Conservation (phyloP, 1,140 invertebrate species). For the Manduca sexta region DNA sequence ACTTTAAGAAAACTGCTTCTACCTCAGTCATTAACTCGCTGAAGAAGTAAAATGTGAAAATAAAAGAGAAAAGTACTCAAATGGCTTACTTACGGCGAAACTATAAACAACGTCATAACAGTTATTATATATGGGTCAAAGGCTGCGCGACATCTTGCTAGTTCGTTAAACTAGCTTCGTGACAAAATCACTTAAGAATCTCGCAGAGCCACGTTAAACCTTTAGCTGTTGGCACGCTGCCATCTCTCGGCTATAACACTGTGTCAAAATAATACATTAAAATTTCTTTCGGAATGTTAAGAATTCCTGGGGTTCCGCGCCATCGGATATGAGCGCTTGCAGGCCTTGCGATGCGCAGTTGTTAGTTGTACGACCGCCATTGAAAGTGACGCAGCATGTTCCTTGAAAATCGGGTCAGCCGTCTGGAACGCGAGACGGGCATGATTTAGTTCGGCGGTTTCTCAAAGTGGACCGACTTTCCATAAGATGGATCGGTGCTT, state of each 20-base stretch:
- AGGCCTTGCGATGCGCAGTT: too few relatives aligned
- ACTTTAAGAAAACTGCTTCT: slow-evolving; percentile 6
- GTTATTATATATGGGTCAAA: slow-evolving; percentile 59
- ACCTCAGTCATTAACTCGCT: slow-evolving; percentile 12
- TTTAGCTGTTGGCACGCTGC: slow-evolving; percentile 50
- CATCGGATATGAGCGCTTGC: background rate
- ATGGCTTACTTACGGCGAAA: slow-evolving; percentile 27
- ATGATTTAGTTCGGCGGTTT: slow-evolving; percentile 48
- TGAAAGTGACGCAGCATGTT: slow-evolving; percentile 20
- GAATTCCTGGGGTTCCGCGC: background rate
- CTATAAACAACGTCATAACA: slow-evolving; percentile 52
- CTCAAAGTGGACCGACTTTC: slow-evolving; percentile 47
- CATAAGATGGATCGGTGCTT: slow-evolving; percentile 59
- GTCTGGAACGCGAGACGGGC: slow-evolving; percentile 25
- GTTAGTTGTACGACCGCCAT: background rate
- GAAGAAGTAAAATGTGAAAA: slow-evolving; percentile 9
- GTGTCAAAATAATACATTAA: slow-evolving; percentile 64
- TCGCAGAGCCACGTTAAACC: slow-evolving; percentile 50
- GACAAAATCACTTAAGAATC: slow-evolving; percentile 62
- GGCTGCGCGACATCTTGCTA: slow-evolving; percentile 56
- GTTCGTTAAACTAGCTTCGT: slow-evolving; percentile 55
- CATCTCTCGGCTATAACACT: slow-evolving; percentile 43
- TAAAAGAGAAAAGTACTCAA: slow-evolving; percentile 20
- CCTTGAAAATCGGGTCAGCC: slow-evolving; percentile 47
- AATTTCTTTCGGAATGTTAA: slow-evolving; percentile 8